Evolutionary conservation across 2,113 vertebrate genomes (phyloP).

Genomic region (Chamaetylas fuelleborni): DNA sequence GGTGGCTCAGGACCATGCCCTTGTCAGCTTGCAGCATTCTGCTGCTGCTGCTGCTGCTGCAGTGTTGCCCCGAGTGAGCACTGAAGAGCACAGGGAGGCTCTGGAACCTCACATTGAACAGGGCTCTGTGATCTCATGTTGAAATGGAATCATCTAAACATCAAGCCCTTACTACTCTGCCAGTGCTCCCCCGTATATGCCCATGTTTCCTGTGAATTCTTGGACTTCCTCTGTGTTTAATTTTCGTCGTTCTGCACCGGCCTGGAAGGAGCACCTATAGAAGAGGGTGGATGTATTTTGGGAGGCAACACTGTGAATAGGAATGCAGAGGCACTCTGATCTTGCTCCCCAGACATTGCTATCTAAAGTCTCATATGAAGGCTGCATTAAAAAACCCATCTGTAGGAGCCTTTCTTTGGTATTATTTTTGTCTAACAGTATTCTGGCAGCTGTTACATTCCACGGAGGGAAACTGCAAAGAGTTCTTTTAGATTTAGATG

Average conservation of each 20-base stretch:
- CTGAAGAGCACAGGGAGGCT: background rate
- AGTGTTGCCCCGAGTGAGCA: background rate
- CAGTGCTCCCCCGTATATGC: background rate
- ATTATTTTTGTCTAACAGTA: background rate
- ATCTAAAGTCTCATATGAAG: background rate
- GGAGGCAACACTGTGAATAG: too few species aligned
- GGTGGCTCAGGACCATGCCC: background rate
- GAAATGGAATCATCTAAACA: background rate
- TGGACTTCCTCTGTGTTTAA: accelerated
- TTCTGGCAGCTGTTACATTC: background rate
- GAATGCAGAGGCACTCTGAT: too few species aligned
- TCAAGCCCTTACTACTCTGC: accelerated
- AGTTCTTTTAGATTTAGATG: too few species aligned
- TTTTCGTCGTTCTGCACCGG: background rate
- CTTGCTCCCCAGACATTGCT: too few species aligned
- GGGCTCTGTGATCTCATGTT: background rate
- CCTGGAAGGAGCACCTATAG: background rate
- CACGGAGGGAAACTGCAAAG: background rate
- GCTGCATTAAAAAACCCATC: background rate
- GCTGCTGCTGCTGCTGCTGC: too few species aligned
- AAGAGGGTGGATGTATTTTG: background rate
- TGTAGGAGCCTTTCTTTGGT: background rate
- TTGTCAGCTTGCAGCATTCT: accelerated
- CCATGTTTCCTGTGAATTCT: accelerated
- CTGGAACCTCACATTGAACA: background rate